Conservation (phyloP, 2,888 invertebrate genomes). For the Agriopis marginaria region DNA sequence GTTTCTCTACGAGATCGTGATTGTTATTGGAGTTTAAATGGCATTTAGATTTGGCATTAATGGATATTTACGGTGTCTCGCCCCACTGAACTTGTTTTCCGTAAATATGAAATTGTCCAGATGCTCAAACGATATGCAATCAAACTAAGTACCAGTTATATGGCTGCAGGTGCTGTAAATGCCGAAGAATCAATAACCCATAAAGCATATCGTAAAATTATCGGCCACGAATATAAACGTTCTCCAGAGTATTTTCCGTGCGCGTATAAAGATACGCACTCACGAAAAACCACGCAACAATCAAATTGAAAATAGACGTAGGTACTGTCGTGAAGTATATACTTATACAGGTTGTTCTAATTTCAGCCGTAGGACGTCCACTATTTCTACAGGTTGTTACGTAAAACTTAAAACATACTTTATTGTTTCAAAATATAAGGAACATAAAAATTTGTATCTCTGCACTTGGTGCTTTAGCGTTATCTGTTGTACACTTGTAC, state of each 20-base stretch:
- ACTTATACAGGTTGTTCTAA: background rate
- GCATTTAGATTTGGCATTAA: background rate
- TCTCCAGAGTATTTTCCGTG: conserved; percentile 24
- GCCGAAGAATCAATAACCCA: conserved; percentile 13
- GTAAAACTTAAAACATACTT: too few relatives aligned
- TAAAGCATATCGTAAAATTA: conserved; percentile 25
- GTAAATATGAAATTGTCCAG: conserved; percentile 5
- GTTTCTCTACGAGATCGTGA: too few relatives aligned
- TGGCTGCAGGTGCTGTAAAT: conserved; percentile 22
- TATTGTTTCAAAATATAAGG: background rate
- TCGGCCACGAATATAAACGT: conserved; percentile 17
- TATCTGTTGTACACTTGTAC: too few relatives aligned
- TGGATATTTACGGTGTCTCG: background rate
- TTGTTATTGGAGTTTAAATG: background rate
- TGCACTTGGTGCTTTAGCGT: too few relatives aligned
- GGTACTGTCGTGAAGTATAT: conserved; percentile 24
- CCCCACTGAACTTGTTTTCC: conserved; percentile 6
- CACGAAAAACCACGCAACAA: conserved; percentile 40
- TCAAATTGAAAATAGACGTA: conserved; percentile 42
- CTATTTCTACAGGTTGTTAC: background rate
- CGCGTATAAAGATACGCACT: conserved; percentile 41
- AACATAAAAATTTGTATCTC: too few relatives aligned
- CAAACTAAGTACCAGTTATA: conserved; percentile 21
- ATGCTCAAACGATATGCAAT: conserved; percentile 14
- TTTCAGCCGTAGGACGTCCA: too few relatives aligned